Base-by-base conservation (phyloP, 2,888 invertebrate species). In the Flexamia atlantica region DNA sequence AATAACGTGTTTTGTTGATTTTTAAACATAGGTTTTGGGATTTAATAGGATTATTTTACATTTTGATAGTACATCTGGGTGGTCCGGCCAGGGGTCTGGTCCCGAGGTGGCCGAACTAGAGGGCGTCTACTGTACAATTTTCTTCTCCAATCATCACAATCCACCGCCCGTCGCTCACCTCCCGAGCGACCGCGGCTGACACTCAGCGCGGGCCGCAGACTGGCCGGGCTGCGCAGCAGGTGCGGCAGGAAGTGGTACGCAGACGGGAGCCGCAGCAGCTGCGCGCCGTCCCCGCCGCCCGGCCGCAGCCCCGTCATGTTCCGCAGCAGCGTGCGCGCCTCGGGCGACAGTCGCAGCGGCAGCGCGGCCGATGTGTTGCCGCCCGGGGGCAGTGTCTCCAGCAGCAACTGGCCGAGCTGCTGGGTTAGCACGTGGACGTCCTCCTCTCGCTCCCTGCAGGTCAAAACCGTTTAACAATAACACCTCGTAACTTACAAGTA, bases 191-290 rank as follows among this genome's bases (percentile, higher is more conserved):
- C 95, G 86, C 94, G 94, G 42, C 95, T 95, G 90, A 97, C 92
- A 87, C 95, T 92, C 89, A 95, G 95, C 12, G 95, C 95, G 0
- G 98, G 96, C 83, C 94, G 92, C 83, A 97, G 90, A 88, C 96
- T 96, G 86, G 93, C 91, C 0, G 95, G 94, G 89, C 96, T 87
- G 68, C 94, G 94, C 86, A 97, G 92, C 68, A 98, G 92, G 90
- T 98, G 97, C 0, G 98, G 98, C 87, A 98, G 91, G 89, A 97
- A 96, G 89, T 96, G 95, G 90, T 95, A 96, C 84, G 96, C 94
- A 85, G 96, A 95, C 0, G 97, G 97, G 84, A 95, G 91, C 84
- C 95, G 82, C 28, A 87, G 85, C 40, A 85, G 85, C 28, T 85
- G 83, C 14, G 84, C 60, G 40, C 84, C 40, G 25, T 85, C 86